These are phyloP conservation scores for Chionoecetes opilio DNA, from an alignment of 1,140 invertebrate genomes.

Conservation along the genomic window DNA sequence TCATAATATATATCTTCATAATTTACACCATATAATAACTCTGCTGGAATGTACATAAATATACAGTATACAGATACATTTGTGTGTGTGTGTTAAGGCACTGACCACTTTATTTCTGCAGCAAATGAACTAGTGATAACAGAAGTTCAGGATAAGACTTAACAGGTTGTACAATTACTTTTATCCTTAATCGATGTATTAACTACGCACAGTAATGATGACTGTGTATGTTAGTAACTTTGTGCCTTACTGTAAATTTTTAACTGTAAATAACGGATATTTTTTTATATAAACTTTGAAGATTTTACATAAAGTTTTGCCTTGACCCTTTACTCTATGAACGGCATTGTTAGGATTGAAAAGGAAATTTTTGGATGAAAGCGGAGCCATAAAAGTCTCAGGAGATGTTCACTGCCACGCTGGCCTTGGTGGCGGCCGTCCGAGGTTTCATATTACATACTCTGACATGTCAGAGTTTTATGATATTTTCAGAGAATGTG, in stretches of 20 bases:
- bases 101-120: too few species aligned
- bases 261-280: background rate
- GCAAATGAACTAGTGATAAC: too few species aligned
- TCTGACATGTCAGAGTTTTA: too few species aligned
- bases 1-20: too few species aligned
- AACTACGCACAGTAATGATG: background rate
- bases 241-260: conserved; percentile 20
- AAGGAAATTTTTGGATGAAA: too few species aligned
- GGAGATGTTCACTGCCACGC: too few species aligned
- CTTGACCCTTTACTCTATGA: background rate
- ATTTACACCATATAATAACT: background rate
- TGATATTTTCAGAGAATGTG: too few species aligned
- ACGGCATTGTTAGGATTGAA: too few species aligned
- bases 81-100: background rate
- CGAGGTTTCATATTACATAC: too few species aligned
- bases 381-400: too few species aligned
- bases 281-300: background rate
- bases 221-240: background rate
- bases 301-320: background rate
- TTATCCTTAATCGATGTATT: background rate
- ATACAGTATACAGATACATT: conserved; percentile 31
- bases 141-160: background rate
- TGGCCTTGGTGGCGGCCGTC: too few species aligned
- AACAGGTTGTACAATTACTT: background rate
- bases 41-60: conserved; percentile 53